These are phyloP conservation scores for Dolichallabes microphthalmus DNA, from an alignment of 2,113 vertebrate genomes.

Conservation along the genomic window DNA sequence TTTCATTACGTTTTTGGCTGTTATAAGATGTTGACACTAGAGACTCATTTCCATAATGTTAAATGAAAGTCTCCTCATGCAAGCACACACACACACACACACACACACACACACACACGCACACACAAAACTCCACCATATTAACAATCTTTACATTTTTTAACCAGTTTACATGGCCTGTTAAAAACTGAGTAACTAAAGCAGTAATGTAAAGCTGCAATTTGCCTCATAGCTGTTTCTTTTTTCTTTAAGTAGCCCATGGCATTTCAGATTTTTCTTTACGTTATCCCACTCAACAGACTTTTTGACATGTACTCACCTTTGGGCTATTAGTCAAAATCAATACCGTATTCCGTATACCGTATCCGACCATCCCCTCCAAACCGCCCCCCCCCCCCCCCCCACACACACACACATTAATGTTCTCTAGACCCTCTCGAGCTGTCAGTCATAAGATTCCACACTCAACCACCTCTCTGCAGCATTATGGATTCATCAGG, in stretches of 20 bases:
- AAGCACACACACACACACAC: too few relatives aligned
- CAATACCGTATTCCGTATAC: background rate
- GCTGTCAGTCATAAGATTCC: conserved; percentile 31
- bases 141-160: background rate
- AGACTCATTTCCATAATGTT: background rate
- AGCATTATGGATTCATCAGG: conserved; percentile 40
- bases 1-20: background rate
- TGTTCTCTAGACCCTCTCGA: background rate
- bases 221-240: background rate
- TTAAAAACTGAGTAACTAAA: background rate
- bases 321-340: background rate
- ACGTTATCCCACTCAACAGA: background rate
- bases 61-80: background rate
- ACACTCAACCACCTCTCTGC: conserved; percentile 19
- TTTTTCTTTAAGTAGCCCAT: background rate
- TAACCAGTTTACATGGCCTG: background rate
- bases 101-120: too few relatives aligned
- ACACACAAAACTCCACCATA: background rate
- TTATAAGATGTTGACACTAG: background rate
- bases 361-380: too few relatives aligned
- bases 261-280: background rate
- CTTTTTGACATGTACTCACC: background rate
- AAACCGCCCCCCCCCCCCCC: too few relatives aligned
- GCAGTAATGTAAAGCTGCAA: background rate
- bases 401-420: background rate